Base-by-base conservation (phyloP, 1,140 invertebrate species). In the Megalonaias nervosa region DNA sequence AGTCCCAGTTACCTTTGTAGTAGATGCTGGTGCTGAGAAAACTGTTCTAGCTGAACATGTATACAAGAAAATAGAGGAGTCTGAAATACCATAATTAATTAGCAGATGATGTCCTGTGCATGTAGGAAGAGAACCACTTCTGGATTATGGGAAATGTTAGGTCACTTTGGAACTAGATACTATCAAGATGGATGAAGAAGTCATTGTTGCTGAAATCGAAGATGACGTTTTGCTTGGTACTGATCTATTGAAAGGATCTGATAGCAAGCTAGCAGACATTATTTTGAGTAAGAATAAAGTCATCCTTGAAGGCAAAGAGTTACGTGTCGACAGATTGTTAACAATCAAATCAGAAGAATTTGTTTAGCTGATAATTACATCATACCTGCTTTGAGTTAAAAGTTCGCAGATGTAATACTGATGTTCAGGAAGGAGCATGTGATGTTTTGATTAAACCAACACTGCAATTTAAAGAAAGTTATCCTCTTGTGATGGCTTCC, bases 31-130 rank as follows among this genome's bases (percentile, higher is more conserved):
- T n/a, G n/a, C n/a, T n/a, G n/a, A n/a, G n/a, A n/a, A n/a, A n/a
- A n/a, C n/a, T n/a, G n/a, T n/a, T n/a, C n/a, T n/a, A n/a, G n/a
- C n/a, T n/a, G n/a, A n/a, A n/a, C n/a, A n/a, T n/a, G n/a, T n/a
- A n/a, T n/a, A n/a, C n/a, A n/a, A n/a, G 14, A 57, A 66, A 60
- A 71, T 77, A 31, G n/a, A 61, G 21, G 59, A 60, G n/a, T 23
- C 31, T 17, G 16, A 62, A 16, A 74, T 38, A 31, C 61, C 68
- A 55, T 67, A 5, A 13, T 21, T 70, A 59, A 16, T 26, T 17
- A 59, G 55, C 17, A 23, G 13, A 21, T 17, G 17, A 21, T 21
- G 60, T 3, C 58, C 70, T 4, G 70, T 61, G 11, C 60, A 61
- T 19, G n/a, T n/a, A n/a, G n/a, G n/a, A n/a, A n/a, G n/a, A n/a